Evolutionary conservation across 1,140 invertebrate species (phyloP).

Genomic region (Papilio helenus): DNA sequence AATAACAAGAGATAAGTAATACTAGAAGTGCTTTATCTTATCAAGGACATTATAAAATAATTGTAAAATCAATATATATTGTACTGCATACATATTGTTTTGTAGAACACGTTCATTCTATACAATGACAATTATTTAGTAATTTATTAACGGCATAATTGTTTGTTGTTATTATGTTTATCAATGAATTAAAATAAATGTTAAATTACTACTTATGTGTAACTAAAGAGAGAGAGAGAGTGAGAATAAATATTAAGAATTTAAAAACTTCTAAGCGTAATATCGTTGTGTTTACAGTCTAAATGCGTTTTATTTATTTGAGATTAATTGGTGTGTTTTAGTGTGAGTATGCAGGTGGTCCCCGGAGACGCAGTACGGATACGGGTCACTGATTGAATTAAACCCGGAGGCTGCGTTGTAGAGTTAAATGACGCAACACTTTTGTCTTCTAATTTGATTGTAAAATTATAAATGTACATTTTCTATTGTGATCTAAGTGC

Average conservation of each 20-base stretch:
- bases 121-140: no score
- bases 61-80: neutral
- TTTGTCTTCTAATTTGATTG: neutral
- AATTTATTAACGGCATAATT: neutral
- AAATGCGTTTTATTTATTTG: neutral
- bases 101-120: neutral
- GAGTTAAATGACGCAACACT: neutral
- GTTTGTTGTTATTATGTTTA: neutral
- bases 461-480: neutral
- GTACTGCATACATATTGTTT: neutral
- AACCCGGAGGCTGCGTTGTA: neutral
- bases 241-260: neutral
- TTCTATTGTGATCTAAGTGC: neutral
- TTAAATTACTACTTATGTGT: no score
- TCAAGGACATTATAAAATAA: neutral
- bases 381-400: conserved; percentile 72
- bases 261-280: neutral
- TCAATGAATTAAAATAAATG: no score
- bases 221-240: no score
- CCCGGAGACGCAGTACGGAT: conserved; percentile 53
- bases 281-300: neutral
- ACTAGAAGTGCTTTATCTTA: neutral
- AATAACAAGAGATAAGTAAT: neutral
- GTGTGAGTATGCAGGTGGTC: conserved; percentile 43
- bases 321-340: neutral